Percentiles rank a stretch among this genome's conserved stretches.
phyloP scores from a whole-genome alignment of 1,140 invertebrate species.

The Pteromalus puparum region DNA sequence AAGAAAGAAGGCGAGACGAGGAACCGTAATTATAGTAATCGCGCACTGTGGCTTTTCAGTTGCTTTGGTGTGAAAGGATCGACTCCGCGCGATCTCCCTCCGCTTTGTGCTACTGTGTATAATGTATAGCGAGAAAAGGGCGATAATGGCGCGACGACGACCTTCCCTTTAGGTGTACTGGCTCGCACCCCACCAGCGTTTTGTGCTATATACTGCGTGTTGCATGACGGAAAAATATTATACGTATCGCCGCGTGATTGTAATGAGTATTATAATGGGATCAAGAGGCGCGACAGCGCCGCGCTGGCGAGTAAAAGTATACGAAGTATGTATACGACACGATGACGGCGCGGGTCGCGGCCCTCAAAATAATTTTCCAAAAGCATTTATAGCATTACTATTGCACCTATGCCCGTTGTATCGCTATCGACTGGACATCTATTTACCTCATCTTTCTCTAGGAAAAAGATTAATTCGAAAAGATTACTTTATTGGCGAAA shows the following conservation, averaged over 20 bases:
- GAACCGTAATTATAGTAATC: slow-evolving; percentile 20
- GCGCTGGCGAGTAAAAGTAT: too few relatives aligned
- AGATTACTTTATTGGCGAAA: too few relatives aligned
- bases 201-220: not conserved
- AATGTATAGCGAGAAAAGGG: not conserved
- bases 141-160: not conserved
- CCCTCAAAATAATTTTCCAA: too few relatives aligned
- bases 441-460: too few relatives aligned
- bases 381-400: too few relatives aligned
- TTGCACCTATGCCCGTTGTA: too few relatives aligned
- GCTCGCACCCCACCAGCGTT: not conserved
- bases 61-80: not conserved
- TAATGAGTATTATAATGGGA: not conserved
- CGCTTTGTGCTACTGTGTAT: not conserved
- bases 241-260: not conserved
- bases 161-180: not conserved
- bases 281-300: not conserved
- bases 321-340: too few relatives aligned
- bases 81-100: not conserved
- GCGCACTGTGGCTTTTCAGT: not conserved
- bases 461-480: too few relatives aligned
- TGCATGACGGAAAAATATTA: not conserved
- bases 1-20: not conserved
- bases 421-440: too few relatives aligned
- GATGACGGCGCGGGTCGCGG: too few relatives aligned